A percentile compares a stretch with the other conserved stretches of the same genome.
These are phyloP conservation scores for Leptogaster cylindrica DNA, from an alignment of 2,888 invertebrate species.

Conservation along the genomic window DNA sequence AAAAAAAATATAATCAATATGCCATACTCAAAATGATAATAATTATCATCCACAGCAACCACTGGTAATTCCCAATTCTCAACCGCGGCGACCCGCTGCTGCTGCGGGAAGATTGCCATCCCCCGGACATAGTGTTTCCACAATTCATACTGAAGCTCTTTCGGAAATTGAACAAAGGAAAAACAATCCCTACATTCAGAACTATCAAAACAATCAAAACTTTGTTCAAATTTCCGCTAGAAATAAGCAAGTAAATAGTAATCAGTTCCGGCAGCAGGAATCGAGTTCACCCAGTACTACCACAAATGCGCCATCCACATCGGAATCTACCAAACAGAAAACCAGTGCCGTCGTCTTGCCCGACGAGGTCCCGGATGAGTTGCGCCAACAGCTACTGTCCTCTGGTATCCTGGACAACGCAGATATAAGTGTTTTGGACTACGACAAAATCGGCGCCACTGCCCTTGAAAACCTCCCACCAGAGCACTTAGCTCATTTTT, in stretches of 20 bases:
- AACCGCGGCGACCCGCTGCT: conserved; percentile 50
- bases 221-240: conserved; percentile 26
- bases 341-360: conserved; percentile 71
- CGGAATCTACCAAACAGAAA: conserved; percentile 55
- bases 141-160: conserved; percentile 60
- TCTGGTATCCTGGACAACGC: conserved; percentile 88
- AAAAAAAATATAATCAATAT: conserved; percentile 11
- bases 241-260: conserved; percentile 40
- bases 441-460: conserved; percentile 86
- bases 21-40: too few species aligned
- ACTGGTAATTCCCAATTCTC: conserved; percentile 52
- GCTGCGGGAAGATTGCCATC: conserved; percentile 37
- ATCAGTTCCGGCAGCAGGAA: conserved; percentile 25
- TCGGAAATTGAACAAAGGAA: conserved; percentile 56
- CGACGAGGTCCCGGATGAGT: conserved; percentile 87
- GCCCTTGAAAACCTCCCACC: conserved; percentile 82
- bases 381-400: conserved; percentile 79
- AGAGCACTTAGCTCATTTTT: conserved; percentile 85
- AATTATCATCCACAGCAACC: too few species aligned
- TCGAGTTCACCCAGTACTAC: conserved; percentile 36
- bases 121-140: conserved; percentile 57
- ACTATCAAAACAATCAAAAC: conserved; percentile 40
- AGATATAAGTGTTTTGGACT: conserved; percentile 85
- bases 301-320: conserved; percentile 50
- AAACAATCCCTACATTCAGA: conserved; percentile 37